Base-by-base conservation (phyloP, 2,888 invertebrate species). In the Acleris literana region DNA sequence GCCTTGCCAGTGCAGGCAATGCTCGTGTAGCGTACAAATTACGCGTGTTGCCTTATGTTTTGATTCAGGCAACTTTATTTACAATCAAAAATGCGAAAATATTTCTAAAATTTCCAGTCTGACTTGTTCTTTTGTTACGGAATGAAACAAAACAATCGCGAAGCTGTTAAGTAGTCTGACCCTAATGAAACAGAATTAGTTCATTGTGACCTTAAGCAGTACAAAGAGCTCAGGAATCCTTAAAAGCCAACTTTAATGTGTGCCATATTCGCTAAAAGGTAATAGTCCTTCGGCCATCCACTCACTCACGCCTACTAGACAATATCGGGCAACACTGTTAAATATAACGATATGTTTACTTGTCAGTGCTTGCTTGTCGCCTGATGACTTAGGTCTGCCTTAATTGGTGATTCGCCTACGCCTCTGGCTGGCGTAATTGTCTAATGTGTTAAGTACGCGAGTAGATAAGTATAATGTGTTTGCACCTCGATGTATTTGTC, bases 261-360 rank as follows among this genome's bases (percentile, higher is more conserved):
- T 63, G 69, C 58, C 69, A 61, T 49, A 51, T 58, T 51, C 58
- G 64, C 67, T 54, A 62, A 61, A 67, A 69, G 64, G 64, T 55
- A 62, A 51, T 68, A 73, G 78, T 80, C 83, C 83, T 85, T 82
- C 79, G 72, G 49, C 63, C 68, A 71, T 71, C 75, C 75, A 71
- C 71, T 74, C 73, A 67, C 72, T 68, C 74, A 64, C 81, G 80
- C 81, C 80, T 77, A 76, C 80, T 70, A 66, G 60, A 69, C 75
- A 78, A 78, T 78, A 75, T 79, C 72, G 76, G 77, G 72, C 69
- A 74, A 70, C 69, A 75, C 74, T 77, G 79, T 80, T 74, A 73
- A 78, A 74, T 76, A 76, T 83, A 82, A 82, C 77, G 78, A 82
- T 85, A 84, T 82, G 82, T 83, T 84, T 81, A 76, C 74, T 53